phyloP scores from a whole-genome alignment of 23 tunicate species.

The Trididemnum miniatum region DNA sequence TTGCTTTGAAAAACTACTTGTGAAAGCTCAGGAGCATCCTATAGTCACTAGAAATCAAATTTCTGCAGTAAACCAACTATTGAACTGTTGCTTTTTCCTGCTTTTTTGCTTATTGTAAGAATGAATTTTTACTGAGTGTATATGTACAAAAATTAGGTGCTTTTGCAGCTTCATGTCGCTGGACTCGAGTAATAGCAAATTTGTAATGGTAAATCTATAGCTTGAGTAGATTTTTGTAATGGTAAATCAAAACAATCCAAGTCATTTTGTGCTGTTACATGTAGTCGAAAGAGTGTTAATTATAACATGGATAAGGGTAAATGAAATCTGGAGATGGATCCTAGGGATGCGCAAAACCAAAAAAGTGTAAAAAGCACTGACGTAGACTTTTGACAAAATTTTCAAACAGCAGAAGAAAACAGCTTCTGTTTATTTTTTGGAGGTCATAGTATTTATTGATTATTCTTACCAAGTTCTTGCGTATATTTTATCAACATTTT shows the following conservation, averaged over 20 bases:
- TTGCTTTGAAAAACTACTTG: constrained; percentile 52
- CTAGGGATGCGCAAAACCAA: constrained; percentile 39
- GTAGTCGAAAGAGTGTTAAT: constrained; percentile 1
- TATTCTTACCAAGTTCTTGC: too few relatives aligned
- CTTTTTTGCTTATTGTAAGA: constrained; percentile 7
- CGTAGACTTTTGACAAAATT: background rate
- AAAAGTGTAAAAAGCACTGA: constrained; percentile 45
- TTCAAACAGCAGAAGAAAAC: too few relatives aligned
- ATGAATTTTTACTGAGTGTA: background rate
- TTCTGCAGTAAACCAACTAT: constrained; percentile 7
- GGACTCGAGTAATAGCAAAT: background rate
- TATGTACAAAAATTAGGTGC: constrained; percentile 4
- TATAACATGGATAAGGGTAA: constrained; percentile 21
- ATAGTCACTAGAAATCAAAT: constrained; percentile 29
- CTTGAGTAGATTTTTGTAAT: constrained; percentile 15
- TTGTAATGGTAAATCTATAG: constrained; percentile 16
- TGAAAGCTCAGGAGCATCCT: constrained; percentile 49
- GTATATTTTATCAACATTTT: too few relatives aligned
- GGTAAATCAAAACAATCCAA: background rate
- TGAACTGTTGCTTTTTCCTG: background rate
- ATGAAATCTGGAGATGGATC: constrained; percentile 37
- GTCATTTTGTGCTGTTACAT: constrained; percentile 3
- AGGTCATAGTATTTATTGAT: too few relatives aligned
- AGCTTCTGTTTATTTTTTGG: too few relatives aligned
- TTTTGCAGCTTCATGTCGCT: background rate